Percentiles rank a stretch among this genome's conserved stretches.
Evolutionary conservation across 2,113 vertebrate genomes (phyloP).

Genomic region (Phocoena sinus): DNA sequence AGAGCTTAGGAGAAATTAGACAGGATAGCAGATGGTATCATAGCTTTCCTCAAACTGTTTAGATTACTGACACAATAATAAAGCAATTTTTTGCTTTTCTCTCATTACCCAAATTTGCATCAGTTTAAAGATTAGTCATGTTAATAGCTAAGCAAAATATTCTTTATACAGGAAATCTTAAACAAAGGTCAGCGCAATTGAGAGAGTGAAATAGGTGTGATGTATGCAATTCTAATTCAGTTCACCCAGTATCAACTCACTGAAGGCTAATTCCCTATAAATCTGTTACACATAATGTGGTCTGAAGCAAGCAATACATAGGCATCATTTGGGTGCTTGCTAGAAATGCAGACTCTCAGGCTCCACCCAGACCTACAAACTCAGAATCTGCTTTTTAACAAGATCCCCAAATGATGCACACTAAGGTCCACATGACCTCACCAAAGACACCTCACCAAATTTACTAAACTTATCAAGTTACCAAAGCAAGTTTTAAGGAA

Average conservation of each 20-base stretch:
- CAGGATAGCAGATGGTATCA: constrained; percentile 49
- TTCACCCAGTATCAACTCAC: neutral
- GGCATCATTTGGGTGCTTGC: neutral
- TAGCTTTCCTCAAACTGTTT: constrained; percentile 47
- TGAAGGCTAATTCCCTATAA: constrained; percentile 14
- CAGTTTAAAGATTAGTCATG: constrained; percentile 24
- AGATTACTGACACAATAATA: constrained; percentile 44
- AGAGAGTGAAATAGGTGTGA: neutral
- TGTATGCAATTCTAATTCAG: neutral
- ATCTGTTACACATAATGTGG: neutral
- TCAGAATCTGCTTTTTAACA: constrained; percentile 33
- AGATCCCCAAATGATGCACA: neutral
- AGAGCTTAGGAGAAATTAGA: constrained; percentile 36
- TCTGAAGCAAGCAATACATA: neutral
- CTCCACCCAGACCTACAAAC: neutral
- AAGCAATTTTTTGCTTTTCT: constrained; percentile 28
- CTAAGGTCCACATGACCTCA: neutral
- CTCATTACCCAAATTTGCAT: constrained; percentile 40
- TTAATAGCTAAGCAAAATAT: constrained; percentile 35
- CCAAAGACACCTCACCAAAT: neutral
- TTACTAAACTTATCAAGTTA: constrained; percentile 28
- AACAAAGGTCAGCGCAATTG: constrained; percentile 10
- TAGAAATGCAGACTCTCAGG: neutral
- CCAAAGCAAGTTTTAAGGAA: constrained; percentile 16
- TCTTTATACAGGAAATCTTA: constrained; percentile 17